phyloP scores from a whole-genome alignment of 53 echinoderm and acorn worm genomes.

The Holothuria leucospilota region DNA sequence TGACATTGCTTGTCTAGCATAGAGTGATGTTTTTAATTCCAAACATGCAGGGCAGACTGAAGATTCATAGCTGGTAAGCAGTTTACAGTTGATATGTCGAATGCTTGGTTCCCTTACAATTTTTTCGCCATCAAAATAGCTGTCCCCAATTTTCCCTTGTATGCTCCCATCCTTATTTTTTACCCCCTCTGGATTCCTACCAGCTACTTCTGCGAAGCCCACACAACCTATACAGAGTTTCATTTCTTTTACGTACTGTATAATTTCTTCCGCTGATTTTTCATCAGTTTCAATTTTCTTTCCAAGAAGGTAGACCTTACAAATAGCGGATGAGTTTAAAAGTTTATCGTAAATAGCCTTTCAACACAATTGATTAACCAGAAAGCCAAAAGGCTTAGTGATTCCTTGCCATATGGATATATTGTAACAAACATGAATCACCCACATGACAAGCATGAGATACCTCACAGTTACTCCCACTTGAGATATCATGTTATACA shows the following conservation, averaged over 20 bases:
- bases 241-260: not conserved
- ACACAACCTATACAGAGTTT: not conserved
- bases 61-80: too few relatives aligned
- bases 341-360: too few relatives aligned
- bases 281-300: not conserved
- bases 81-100: too few relatives aligned
- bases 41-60: not conserved
- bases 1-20: conserved; percentile 13
- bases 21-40: not conserved
- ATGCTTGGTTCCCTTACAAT: not conserved
- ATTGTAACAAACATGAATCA: too few relatives aligned
- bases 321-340: too few relatives aligned
- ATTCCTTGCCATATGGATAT: too few relatives aligned
- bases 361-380: too few relatives aligned
- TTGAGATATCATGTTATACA: too few relatives aligned
- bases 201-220: not conserved
- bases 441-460: too few relatives aligned
- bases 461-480: too few relatives aligned
- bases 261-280: not conserved
- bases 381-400: too few relatives aligned
- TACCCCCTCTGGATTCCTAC: not conserved
- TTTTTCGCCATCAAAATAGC: not conserved
- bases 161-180: not conserved
- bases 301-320: conserved; percentile 28
- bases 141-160: not conserved